Conservation (phyloP, 2,113 vertebrate species). For the Illadopsis cleaveri region DNA sequence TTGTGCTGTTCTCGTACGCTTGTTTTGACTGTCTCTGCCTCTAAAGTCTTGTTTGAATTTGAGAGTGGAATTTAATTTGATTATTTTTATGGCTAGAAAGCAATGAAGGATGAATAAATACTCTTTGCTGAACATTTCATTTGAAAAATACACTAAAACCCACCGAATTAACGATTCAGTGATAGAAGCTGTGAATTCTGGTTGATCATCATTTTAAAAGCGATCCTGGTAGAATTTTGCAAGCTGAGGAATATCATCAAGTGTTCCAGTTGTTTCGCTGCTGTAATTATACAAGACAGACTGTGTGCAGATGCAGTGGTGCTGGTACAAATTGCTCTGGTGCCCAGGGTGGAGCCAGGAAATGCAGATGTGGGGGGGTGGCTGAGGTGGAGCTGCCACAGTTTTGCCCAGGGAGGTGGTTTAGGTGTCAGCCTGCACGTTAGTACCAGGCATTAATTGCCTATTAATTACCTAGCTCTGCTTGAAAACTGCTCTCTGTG, state of each 20-base stretch:
- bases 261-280: not conserved
- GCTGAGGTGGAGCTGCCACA: not conserved
- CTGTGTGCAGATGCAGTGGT: not conserved
- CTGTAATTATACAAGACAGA: not conserved
- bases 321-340: not conserved
- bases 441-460: not conserved
- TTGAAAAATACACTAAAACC: constrained; percentile 33
- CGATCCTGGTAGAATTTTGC: not conserved
- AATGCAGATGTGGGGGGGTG: not conserved
- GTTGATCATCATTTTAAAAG: not conserved
- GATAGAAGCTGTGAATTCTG: constrained; percentile 16
- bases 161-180: not conserved
- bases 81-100: constrained; percentile 41
- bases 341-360: not conserved
- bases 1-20: not conserved
- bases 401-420: not conserved
- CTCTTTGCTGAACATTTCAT: constrained; percentile 36
- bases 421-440: not conserved
- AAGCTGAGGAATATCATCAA: not conserved
- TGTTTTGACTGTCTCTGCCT: constrained; percentile 9
- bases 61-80: constrained; percentile 13
- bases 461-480: not conserved
- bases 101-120: constrained; percentile 2
- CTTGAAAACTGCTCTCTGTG: accelerated
- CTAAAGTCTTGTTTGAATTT: constrained; percentile 3